Evolutionary conservation across 1,140 invertebrate species (phyloP).

Genomic region (Hylyphantes graminicola): DNA sequence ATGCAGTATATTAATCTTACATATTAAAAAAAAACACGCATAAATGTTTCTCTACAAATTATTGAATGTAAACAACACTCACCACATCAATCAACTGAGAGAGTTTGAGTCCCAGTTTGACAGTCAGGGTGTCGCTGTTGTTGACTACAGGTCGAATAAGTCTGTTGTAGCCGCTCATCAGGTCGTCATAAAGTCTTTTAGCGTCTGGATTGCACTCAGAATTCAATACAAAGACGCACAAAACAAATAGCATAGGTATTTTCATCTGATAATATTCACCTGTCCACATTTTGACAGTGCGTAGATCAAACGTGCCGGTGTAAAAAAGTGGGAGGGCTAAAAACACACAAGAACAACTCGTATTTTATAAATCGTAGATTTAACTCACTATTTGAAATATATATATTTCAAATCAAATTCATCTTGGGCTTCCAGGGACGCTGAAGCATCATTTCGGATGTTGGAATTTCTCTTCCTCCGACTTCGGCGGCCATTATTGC

Average conservation of each 20-base stretch:
- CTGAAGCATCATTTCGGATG: slow-evolving; percentile 2
- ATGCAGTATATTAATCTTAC: too few species aligned
- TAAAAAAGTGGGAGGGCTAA: not conserved
- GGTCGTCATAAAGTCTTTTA: slow-evolving; percentile 92
- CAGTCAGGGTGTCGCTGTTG: slow-evolving; percentile 93
- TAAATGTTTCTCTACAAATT: too few species aligned
- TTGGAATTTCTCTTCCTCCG: slow-evolving; percentile 15
- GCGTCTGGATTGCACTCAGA: slow-evolving; percentile 84
- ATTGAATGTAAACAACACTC: slow-evolving; percentile 69
- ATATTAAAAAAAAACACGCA: too few species aligned
- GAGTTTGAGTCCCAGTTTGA: slow-evolving; percentile 93
- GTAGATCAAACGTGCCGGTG: not conserved
- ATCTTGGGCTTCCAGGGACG: slow-evolving; percentile 2
- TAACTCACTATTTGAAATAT: not conserved
- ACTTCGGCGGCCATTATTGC: not conserved
- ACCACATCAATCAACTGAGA: slow-evolving; percentile 98
- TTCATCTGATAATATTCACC: not conserved
- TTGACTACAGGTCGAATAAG: slow-evolving; percentile 96
- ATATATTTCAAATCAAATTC: not conserved
- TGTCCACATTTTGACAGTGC: not conserved
- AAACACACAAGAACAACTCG: not conserved
- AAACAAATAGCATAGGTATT: not conserved
- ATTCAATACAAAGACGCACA: not conserved
- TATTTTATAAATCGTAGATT: not conserved
- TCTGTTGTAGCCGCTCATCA: slow-evolving; percentile 96